Evolutionary conservation across 2,113 vertebrate species (phyloP).

Genomic region (Dryoscopus gambensis): DNA sequence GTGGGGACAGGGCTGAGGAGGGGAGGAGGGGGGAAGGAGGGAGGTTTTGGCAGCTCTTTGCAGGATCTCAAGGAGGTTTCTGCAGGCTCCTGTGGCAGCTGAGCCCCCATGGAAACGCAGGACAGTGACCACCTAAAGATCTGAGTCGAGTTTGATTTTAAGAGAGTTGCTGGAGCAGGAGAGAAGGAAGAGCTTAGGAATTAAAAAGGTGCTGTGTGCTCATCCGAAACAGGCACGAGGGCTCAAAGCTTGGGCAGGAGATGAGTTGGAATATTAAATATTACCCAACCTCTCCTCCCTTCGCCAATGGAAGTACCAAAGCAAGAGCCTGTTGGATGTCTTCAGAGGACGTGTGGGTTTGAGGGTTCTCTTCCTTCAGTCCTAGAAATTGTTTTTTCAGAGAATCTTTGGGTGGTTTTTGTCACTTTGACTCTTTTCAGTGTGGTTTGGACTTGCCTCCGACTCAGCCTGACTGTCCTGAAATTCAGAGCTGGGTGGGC

Average conservation of each 20-base stretch:
- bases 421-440: not conserved
- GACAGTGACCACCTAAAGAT: not conserved
- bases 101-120: not conserved
- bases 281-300: not conserved
- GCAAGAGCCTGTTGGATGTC: not conserved
- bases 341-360: not conserved
- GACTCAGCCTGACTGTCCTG: not conserved
- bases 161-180: not conserved
- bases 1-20: not conserved
- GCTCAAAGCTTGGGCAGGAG: not conserved
- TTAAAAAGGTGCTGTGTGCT: not conserved
- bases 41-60: not conserved
- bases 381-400: not conserved
- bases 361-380: not conserved
- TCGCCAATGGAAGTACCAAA: not conserved
- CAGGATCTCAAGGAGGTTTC: not conserved
- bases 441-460: not conserved
- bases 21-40: not conserved
- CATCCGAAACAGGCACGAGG: not conserved
- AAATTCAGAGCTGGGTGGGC: not conserved
- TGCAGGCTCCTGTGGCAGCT: not conserved
- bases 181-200: not conserved
- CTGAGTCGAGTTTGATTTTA: not conserved
- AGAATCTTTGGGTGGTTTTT: not conserved
- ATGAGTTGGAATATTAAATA: not conserved